Conservation (phyloP, 1,140 invertebrate species). For the Drosophila simulans region DNA sequence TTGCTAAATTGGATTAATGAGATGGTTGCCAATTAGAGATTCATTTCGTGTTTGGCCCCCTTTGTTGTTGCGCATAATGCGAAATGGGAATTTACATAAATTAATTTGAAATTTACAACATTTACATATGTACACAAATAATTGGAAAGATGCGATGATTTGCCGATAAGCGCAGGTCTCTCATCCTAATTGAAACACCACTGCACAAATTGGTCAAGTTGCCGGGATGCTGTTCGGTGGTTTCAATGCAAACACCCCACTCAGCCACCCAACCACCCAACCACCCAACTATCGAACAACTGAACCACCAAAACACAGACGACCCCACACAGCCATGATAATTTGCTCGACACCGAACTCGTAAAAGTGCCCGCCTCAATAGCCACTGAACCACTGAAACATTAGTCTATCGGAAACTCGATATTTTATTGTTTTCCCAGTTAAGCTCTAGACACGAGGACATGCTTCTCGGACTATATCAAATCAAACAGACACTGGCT, state of each 20-base stretch:
- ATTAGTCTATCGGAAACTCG: constrained; percentile 58
- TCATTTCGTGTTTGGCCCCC: constrained; percentile 52
- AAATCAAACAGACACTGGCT: constrained; percentile 56
- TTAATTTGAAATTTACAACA: constrained; percentile 63
- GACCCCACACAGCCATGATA: constrained; percentile 20
- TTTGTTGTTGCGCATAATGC: constrained; percentile 50
- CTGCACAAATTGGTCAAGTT: constrained; percentile 44
- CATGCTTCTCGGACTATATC: constrained; percentile 54
- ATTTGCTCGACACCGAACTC: constrained; percentile 44
- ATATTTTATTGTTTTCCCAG: constrained; percentile 61
- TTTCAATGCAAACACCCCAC: background rate
- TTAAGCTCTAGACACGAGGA: constrained; percentile 53
- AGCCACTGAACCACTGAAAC: constrained; percentile 54
- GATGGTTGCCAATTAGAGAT: constrained; percentile 70
- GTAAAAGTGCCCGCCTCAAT: constrained; percentile 52
- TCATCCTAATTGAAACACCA: constrained; percentile 47
- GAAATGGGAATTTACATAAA: constrained; percentile 72
- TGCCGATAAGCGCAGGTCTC: constrained; percentile 49
- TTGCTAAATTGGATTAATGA: constrained; percentile 79
- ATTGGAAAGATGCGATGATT: constrained; percentile 66
- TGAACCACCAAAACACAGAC: constrained; percentile 11
- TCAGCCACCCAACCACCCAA: background rate
- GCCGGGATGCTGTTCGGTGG: background rate
- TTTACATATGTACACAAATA: constrained; percentile 68
- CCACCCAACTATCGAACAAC: background rate